phyloP scores from a whole-genome alignment of 1,140 invertebrate genomes.

The Achroia grisella region DNA sequence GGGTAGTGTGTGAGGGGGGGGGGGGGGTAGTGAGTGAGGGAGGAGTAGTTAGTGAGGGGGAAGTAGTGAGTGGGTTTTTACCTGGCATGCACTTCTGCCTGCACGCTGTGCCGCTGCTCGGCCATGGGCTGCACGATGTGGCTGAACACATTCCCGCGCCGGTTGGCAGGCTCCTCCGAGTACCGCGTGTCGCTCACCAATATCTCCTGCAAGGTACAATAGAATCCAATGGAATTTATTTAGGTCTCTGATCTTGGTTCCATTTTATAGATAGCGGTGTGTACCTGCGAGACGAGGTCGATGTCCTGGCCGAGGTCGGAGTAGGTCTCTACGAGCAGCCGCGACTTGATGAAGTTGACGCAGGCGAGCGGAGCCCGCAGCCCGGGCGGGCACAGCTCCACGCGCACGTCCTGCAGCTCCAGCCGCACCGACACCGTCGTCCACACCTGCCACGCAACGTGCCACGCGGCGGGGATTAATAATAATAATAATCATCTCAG shows the following conservation, averaged over 20 bases:
- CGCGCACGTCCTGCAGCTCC: conserved; percentile 90
- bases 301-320: conserved; percentile 93
- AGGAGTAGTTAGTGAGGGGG: no score
- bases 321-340: conserved; percentile 86
- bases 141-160: conserved; percentile 89
- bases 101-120: conserved; percentile 78
- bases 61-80: conserved; percentile 11
- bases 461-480: no score
- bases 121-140: conserved; percentile 89
- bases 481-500: no score
- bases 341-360: conserved; percentile 94
- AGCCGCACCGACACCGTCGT: conserved; percentile 86
- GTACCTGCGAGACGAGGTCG: conserved; percentile 88
- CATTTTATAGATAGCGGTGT: no score
- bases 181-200: conserved; percentile 88
- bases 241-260: no score
- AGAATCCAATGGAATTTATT: no score
- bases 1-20: no score
- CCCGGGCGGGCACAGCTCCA: conserved; percentile 79
- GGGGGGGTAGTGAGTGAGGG: background rate
- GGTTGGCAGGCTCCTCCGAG: conserved; percentile 79
- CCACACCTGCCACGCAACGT: conserved; percentile 81
- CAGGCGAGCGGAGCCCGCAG: conserved; percentile 83
- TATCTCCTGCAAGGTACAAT: conserved; percentile 90
- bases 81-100: conserved; percentile 89